These are phyloP conservation scores for Tinamus guttatus DNA, from an alignment of 2,113 vertebrate species.

Conservation along the genomic window DNA sequence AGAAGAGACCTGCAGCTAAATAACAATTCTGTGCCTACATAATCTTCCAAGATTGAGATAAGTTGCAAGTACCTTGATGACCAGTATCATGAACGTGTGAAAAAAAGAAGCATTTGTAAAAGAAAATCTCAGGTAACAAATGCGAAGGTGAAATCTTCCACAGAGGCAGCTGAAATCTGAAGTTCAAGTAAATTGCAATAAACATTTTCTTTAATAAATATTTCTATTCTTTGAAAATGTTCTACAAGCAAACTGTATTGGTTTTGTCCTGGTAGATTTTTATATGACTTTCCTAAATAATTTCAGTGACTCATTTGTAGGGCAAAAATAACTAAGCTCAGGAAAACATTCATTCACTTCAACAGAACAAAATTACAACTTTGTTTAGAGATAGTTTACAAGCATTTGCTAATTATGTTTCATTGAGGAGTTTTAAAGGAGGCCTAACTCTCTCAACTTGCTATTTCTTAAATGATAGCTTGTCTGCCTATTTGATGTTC, in stretches of 20 bases:
- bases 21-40: neutral
- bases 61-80: neutral
- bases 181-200: neutral
- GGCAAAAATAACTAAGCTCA: neutral
- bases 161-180: neutral
- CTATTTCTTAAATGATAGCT: neutral
- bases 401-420: neutral
- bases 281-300: neutral
- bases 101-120: neutral
- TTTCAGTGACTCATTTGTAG: neutral
- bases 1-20: constrained; percentile 9
- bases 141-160: neutral
- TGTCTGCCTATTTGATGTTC: neutral
- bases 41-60: neutral
- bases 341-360: neutral
- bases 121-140: neutral
- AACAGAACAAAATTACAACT: neutral
- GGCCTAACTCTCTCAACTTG: neutral
- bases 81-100: neutral
- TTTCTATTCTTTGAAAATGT: neutral
- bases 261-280: neutral
- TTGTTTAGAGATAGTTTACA: neutral
- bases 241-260: neutral
- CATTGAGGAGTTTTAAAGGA: neutral
- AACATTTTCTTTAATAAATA: neutral